phyloP scores from a whole-genome alignment of 2,113 vertebrate species.

The Ameiurus melas region DNA sequence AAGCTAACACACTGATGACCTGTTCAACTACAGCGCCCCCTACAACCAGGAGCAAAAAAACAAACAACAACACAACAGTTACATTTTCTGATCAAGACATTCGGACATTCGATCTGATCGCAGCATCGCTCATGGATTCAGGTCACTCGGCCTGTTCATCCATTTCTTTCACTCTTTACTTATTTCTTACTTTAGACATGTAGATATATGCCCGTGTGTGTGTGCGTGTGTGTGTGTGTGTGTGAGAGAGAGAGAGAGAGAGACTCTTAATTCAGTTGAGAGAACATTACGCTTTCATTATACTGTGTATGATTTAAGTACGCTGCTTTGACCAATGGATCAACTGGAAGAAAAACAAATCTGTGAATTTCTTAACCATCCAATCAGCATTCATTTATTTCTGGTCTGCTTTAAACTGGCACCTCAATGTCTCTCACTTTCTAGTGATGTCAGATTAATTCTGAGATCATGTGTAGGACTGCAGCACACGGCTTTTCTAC shows the following conservation, averaged over 20 bases:
- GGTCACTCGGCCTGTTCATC: background rate
- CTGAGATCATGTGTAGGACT: background rate
- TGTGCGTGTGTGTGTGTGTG: background rate
- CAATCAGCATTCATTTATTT: background rate
- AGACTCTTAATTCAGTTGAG: slow-evolving; percentile 23
- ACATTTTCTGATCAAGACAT: slow-evolving; percentile 48
- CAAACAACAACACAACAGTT: background rate
- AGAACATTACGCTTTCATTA: slow-evolving; percentile 24
- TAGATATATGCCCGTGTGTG: background rate
- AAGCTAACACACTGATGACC: slow-evolving; percentile 48
- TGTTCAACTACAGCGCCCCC: slow-evolving; percentile 38
- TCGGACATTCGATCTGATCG: slow-evolving; percentile 40
- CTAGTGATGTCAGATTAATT: too few relatives aligned
- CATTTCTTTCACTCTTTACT: background rate
- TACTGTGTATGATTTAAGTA: slow-evolving; percentile 26
- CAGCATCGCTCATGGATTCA: background rate
- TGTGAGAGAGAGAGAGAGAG: background rate
- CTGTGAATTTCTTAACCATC: background rate
- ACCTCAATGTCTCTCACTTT: too few relatives aligned
- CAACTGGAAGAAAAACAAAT: background rate
- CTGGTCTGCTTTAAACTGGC: background rate
- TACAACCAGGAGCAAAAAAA: slow-evolving; percentile 61
- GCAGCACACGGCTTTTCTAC: background rate
- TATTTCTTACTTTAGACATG: background rate
- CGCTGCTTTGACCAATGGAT: slow-evolving; percentile 16